These are phyloP conservation scores for Miniopterus natalensis DNA, from an alignment of 2,113 vertebrate species.

Conservation along the genomic window DNA sequence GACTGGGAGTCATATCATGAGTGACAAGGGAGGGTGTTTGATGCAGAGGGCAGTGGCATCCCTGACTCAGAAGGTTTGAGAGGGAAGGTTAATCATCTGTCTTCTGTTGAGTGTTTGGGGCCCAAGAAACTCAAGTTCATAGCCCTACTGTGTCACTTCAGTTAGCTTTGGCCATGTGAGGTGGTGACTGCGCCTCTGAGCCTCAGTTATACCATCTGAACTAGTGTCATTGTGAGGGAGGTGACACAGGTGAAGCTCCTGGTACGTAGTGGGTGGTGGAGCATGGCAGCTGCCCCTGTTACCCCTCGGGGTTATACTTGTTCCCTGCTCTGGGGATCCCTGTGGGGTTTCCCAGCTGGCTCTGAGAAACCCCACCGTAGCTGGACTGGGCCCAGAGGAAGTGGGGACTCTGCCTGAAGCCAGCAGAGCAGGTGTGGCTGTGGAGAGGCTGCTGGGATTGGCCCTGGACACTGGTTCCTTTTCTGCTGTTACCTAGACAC, in stretches of 20 bases:
- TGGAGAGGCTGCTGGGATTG: slow-evolving; percentile 54
- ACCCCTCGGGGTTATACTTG: background rate
- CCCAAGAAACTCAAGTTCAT: background rate
- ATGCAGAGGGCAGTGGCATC: background rate
- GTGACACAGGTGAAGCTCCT: background rate
- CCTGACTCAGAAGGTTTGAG: background rate
- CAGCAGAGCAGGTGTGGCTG: slow-evolving; percentile 57
- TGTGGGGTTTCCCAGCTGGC: background rate
- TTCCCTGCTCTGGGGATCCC: background rate
- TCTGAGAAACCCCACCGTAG: background rate
- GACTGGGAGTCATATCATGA: background rate
- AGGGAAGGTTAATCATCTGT: background rate
- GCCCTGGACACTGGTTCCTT: slow-evolving; percentile 63
- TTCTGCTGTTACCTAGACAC: slow-evolving; percentile 68
- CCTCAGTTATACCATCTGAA: background rate
- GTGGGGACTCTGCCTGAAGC: background rate
- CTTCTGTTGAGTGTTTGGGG: background rate
- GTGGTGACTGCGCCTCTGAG: background rate
- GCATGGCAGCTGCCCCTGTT: background rate
- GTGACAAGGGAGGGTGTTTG: background rate
- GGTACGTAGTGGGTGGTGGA: accelerated
- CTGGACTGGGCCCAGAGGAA: slow-evolving; percentile 46
- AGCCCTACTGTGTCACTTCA: background rate
- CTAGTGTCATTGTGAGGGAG: background rate
- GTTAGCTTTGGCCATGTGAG: background rate